Percentiles rank a stretch among this genome's conserved stretches.
phyloP scores from a whole-genome alignment of 2,113 vertebrate species.

The Phoxinus phoxinus region DNA sequence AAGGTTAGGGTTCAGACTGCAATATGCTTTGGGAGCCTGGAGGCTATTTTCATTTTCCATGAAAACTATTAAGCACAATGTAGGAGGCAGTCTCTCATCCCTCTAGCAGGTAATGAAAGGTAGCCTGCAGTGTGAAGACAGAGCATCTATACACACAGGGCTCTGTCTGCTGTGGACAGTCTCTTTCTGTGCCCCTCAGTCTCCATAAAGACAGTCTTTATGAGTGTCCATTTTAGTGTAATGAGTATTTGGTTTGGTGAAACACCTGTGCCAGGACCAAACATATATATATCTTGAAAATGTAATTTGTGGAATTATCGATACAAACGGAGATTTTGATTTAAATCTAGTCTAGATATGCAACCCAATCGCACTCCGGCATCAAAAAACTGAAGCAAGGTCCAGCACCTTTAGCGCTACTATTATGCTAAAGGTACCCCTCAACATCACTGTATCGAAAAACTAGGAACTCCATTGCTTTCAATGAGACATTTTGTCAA shows the following conservation, averaged over 20 bases:
- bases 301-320: neutral
- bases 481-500: too few species aligned
- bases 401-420: neutral
- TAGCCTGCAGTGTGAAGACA: slow-evolving; percentile 37
- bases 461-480: too few species aligned
- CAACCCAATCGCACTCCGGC: neutral
- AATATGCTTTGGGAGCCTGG: slow-evolving; percentile 57
- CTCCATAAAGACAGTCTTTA: slow-evolving; percentile 42
- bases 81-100: slow-evolving; percentile 49
- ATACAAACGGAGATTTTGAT: too few species aligned
- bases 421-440: too few species aligned
- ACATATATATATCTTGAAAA: neutral
- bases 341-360: neutral
- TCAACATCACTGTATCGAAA: too few species aligned
- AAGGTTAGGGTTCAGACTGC: slow-evolving; percentile 64
- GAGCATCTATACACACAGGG: slow-evolving; percentile 17
- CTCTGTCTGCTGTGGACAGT: slow-evolving; percentile 27
- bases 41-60: slow-evolving; percentile 60
- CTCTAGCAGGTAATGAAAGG: slow-evolving; percentile 56
- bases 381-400: neutral
- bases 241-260: neutral
- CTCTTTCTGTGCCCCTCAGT: slow-evolving; percentile 35
- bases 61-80: slow-evolving; percentile 65
- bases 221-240: slow-evolving; percentile 28
- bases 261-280: neutral